These are phyloP conservation scores for Podarcis muralis DNA, from an alignment of 2,113 vertebrate genomes.

Conservation along the genomic window DNA sequence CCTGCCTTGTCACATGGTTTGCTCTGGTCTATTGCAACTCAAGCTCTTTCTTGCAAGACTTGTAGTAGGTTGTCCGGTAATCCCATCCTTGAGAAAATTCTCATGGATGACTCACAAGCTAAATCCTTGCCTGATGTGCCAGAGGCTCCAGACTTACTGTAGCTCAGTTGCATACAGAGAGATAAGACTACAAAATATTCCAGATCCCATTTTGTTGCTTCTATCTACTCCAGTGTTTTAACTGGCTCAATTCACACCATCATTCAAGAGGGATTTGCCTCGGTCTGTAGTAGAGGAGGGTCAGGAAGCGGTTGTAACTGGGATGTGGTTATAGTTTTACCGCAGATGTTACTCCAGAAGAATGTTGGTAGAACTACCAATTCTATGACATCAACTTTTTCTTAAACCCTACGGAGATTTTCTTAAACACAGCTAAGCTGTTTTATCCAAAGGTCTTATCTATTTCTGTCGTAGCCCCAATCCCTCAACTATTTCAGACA, in stretches of 20 bases:
- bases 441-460: constrained; percentile 66
- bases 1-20: not conserved
- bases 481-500: constrained; percentile 63
- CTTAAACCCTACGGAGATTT: constrained; percentile 70
- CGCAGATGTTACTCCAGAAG: constrained; percentile 59
- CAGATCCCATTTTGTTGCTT: not conserved
- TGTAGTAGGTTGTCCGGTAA: not conserved
- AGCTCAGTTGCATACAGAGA: not conserved
- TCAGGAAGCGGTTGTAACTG: constrained; percentile 11
- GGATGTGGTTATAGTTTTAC: constrained; percentile 39
- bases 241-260: constrained; percentile 24
- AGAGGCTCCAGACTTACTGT: not conserved
- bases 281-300: not conserved
- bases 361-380: constrained; percentile 69
- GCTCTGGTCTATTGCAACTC: not conserved
- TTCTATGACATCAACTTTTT: constrained; percentile 67
- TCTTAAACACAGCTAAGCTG: constrained; percentile 68
- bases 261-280: constrained; percentile 29
- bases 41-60: not conserved
- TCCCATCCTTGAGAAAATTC: not conserved
- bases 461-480: constrained; percentile 68
- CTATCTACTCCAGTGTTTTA: constrained; percentile 21
- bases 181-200: constrained; percentile 31
- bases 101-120: not conserved
- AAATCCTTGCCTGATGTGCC: not conserved